Conservation (phyloP, 1,140 invertebrate species). For the Tetragonula clypearis region DNA sequence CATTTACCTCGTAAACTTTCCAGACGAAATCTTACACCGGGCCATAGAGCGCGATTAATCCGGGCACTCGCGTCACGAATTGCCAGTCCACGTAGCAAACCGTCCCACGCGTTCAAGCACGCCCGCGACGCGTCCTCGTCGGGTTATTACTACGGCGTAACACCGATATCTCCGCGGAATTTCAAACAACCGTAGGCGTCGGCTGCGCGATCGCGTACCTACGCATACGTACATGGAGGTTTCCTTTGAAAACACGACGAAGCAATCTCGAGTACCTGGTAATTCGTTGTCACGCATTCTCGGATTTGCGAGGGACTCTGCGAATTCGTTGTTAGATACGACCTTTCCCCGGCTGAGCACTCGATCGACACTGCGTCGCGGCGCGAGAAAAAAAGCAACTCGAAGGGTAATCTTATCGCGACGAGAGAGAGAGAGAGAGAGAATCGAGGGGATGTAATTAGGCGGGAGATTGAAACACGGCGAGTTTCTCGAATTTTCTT, state of each 20-base stretch:
- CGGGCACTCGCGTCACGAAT: neutral
- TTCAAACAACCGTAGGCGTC: constrained; percentile 4
- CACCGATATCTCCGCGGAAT: constrained; percentile 22
- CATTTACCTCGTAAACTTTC: constrained; percentile 5
- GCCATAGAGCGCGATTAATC: neutral
- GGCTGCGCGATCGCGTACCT: neutral
- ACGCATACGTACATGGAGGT: neutral
- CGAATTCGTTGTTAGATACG: neutral
- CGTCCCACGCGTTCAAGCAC: neutral
- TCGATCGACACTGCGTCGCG: neutral
- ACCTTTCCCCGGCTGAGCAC: neutral
- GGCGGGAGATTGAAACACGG: constrained; percentile 10
- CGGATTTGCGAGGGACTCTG: no score
- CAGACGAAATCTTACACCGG: constrained; percentile 16
- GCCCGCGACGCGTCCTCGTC: neutral
- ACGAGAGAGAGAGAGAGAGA: no score
- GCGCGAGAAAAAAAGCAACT: neutral
- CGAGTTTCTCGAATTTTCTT: constrained; percentile 1
- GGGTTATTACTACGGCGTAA: constrained; percentile 9
- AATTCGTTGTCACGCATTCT: constrained; percentile 5
- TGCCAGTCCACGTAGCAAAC: neutral
- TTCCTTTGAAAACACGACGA: neutral
- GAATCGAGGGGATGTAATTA: neutral
- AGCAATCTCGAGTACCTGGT: neutral
- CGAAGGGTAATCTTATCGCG: no score